These are phyloP conservation scores for Sclerurus mexicanus DNA, from an alignment of 2,113 vertebrate species.

Conservation along the genomic window DNA sequence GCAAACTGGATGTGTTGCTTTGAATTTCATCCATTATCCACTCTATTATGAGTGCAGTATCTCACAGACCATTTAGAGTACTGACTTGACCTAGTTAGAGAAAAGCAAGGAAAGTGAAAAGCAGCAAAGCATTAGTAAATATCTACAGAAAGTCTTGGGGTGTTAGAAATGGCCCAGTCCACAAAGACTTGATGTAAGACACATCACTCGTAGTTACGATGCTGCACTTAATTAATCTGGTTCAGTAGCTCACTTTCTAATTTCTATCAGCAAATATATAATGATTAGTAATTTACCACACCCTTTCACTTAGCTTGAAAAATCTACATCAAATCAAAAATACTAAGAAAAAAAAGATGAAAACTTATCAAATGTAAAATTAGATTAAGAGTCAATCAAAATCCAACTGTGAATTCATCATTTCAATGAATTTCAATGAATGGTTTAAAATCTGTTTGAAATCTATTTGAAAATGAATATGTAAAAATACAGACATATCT, in stretches of 20 bases:
- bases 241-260: constrained; percentile 24
- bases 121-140: background rate
- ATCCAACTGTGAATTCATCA: constrained; percentile 81
- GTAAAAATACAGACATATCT: constrained; percentile 84
- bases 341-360: constrained; percentile 45
- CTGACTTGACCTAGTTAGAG: background rate
- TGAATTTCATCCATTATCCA: constrained; percentile 4
- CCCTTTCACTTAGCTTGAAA: constrained; percentile 45
- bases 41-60: background rate
- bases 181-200: background rate
- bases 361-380: constrained; percentile 81
- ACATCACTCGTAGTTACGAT: background rate
- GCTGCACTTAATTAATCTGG: constrained; percentile 22
- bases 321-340: constrained; percentile 66
- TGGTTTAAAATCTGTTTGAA: constrained; percentile 84
- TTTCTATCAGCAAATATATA: constrained; percentile 27
- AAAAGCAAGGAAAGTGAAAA: background rate
- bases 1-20: background rate
- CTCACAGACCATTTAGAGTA: background rate
- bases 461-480: constrained; percentile 87
- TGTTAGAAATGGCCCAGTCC: background rate
- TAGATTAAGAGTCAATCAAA: constrained; percentile 86
- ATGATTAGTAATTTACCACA: constrained; percentile 17
- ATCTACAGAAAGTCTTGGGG: background rate
- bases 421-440: constrained; percentile 86